phyloP scores from a whole-genome alignment of 2,797 vertebrate genomes.

The Hippoglossus hippoglossus region DNA sequence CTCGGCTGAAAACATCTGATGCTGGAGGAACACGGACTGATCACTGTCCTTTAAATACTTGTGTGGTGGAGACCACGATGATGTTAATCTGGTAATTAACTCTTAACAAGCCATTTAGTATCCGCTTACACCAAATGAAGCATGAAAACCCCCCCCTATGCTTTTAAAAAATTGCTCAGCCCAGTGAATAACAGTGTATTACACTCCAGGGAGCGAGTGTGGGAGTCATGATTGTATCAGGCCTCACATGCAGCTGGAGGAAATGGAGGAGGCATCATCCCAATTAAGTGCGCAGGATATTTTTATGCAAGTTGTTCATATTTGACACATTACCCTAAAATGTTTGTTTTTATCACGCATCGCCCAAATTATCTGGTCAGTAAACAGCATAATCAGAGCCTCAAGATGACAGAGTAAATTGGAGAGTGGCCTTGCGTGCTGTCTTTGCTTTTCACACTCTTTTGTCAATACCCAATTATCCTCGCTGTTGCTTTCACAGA shows the following conservation, averaged over 20 bases:
- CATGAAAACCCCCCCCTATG: constrained; percentile 26
- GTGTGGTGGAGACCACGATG: constrained; percentile 10
- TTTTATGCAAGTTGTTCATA: constrained; percentile 48
- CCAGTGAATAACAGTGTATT: constrained; percentile 50
- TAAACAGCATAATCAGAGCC: constrained; percentile 81
- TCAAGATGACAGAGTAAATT: constrained; percentile 80
- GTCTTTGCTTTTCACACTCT: constrained; percentile 72
- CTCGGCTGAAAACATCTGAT: constrained; percentile 1
- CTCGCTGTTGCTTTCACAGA: constrained; percentile 72
- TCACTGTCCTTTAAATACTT: constrained; percentile 15
- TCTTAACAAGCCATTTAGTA: constrained; percentile 57
- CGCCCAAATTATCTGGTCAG: constrained; percentile 79
- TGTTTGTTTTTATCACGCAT: constrained; percentile 73
- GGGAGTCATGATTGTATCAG: constrained; percentile 43
- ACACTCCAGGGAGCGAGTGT: constrained; percentile 30
- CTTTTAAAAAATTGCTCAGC: constrained; percentile 39
- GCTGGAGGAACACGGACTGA: background rate
- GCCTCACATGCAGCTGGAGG: constrained; percentile 13
- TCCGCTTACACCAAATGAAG: constrained; percentile 49
- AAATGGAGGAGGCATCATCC: constrained; percentile 28
- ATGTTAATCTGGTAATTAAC: constrained; percentile 51
- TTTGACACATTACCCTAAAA: constrained; percentile 57
- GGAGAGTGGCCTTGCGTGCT: constrained; percentile 69
- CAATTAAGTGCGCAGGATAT: constrained; percentile 48
- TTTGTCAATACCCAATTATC: constrained; percentile 87